Conservation (phyloP, 2,113 vertebrate genomes). For the Callionymus lyra region DNA sequence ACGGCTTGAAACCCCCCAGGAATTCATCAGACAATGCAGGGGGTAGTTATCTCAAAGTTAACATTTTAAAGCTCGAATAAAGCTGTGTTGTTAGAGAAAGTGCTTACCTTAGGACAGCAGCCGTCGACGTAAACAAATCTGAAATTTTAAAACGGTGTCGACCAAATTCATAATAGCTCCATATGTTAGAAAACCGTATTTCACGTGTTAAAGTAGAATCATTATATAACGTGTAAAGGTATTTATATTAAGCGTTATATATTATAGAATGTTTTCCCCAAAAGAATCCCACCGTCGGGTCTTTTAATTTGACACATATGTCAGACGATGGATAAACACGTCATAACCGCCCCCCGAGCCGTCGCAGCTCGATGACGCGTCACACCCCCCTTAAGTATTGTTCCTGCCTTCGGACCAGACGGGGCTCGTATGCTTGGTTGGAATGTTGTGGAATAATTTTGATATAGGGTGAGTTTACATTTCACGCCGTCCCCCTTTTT, state of each 20-base stretch:
- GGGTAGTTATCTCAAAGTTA: no score
- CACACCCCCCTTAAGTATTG: slow-evolving; percentile 29
- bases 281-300: slow-evolving; percentile 11
- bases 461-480: slow-evolving; percentile 25
- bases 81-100: background rate
- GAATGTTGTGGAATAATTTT: slow-evolving; percentile 14
- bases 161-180: background rate
- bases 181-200: no score
- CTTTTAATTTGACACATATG: slow-evolving; percentile 57
- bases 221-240: no score
- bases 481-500: no score
- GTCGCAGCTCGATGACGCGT: slow-evolving; percentile 24
- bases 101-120: slow-evolving; percentile 23
- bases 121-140: slow-evolving; percentile 30
- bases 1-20: no score
- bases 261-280: no score
- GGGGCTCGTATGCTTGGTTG: background rate
- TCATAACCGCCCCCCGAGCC: background rate
- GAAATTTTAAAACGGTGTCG: slow-evolving; percentile 4
- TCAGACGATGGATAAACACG: slow-evolving; percentile 20
- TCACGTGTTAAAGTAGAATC: no score
- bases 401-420: slow-evolving; percentile 18
- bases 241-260: no score
- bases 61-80: no score
- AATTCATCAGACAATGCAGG: no score